Conservation (phyloP, 2,888 invertebrate species). For the Syrphus vitripennis region DNA sequence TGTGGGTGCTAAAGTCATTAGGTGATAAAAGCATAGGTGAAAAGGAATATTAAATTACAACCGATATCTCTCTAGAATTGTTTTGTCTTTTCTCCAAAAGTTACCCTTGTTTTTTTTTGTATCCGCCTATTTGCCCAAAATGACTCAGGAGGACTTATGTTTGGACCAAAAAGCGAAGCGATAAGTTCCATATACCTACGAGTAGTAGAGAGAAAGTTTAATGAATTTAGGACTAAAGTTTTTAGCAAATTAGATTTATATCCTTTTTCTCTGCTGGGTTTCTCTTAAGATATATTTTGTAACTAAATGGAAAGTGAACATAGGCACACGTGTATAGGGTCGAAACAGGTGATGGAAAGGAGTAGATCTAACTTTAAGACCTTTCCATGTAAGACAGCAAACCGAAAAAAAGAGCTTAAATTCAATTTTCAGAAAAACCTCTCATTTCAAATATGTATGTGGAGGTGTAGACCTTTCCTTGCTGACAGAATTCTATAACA, state of each 20-base stretch:
- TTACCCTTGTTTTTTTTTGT: background rate
- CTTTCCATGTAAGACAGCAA: background rate
- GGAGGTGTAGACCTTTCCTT: background rate
- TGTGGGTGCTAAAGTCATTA: slow-evolving; percentile 68
- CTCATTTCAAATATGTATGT: background rate
- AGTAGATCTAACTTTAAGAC: background rate
- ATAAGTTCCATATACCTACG: slow-evolving; percentile 40
- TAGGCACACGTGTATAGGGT: background rate
- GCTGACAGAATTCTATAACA: slow-evolving; percentile 69
- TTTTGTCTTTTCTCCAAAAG: slow-evolving; percentile 35
- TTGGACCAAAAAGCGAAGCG: slow-evolving; percentile 38
- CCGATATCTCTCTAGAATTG: slow-evolving; percentile 37
- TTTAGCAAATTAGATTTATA: slow-evolving; percentile 65
- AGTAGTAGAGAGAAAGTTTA: slow-evolving; percentile 56
- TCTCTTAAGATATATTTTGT: background rate
- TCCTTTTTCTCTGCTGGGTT: slow-evolving; percentile 26
- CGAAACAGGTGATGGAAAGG: slow-evolving; percentile 41
- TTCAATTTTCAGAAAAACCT: slow-evolving; percentile 21
- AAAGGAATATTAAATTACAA: slow-evolving; percentile 71
- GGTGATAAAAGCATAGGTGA: slow-evolving; percentile 71
- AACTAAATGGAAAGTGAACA: background rate
- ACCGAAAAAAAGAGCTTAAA: slow-evolving; percentile 2
- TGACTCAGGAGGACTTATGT: slow-evolving; percentile 35
- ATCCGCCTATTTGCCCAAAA: slow-evolving; percentile 51
- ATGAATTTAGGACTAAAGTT: slow-evolving; percentile 69